Conservation (phyloP, 2,888 invertebrate genomes). For the Agapetus fuscipes region DNA sequence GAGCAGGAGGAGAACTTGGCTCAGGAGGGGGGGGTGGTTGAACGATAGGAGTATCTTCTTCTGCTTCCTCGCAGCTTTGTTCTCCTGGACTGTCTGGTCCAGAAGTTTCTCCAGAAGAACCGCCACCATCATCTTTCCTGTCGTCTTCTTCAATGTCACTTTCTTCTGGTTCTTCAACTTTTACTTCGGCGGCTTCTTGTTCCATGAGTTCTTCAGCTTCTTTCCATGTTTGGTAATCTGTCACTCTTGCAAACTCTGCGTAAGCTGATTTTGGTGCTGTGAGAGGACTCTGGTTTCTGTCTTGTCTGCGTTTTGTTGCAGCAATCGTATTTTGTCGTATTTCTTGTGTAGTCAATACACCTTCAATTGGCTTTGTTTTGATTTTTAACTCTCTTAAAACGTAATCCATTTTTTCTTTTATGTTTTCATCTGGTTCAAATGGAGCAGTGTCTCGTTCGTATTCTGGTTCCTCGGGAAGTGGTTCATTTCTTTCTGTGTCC, state of each 20-base stretch:
- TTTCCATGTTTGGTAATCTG: slow-evolving; percentile 39
- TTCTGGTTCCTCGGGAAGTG: slow-evolving; percentile 51
- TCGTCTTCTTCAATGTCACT: slow-evolving; percentile 19
- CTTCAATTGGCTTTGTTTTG: slow-evolving; percentile 42
- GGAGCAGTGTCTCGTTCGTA: slow-evolving; percentile 39
- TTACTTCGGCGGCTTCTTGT: slow-evolving; percentile 24
- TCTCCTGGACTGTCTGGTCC: slow-evolving; percentile 77
- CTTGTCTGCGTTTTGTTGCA: slow-evolving; percentile 14
- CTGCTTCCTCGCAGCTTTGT: slow-evolving; percentile 61
- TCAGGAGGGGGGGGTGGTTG: slow-evolving; percentile 25
- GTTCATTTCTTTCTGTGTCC: slow-evolving; percentile 54
- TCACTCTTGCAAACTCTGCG: slow-evolving; percentile 38
- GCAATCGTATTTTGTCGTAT: slow-evolving; percentile 11
- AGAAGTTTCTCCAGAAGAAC: slow-evolving; percentile 78
- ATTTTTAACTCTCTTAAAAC: slow-evolving; percentile 67
- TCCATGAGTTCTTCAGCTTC: slow-evolving; percentile 30
- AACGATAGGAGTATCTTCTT: slow-evolving; percentile 38
- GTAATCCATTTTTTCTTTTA: slow-evolving; percentile 71
- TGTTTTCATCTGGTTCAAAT: slow-evolving; percentile 55
- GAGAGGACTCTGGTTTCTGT: slow-evolving; percentile 22
- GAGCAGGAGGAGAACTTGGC: slow-evolving; percentile 32
- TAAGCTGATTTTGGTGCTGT: slow-evolving; percentile 29
- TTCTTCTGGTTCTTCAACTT: slow-evolving; percentile 17
- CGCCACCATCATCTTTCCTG: slow-evolving; percentile 39
- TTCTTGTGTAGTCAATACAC: slow-evolving; percentile 22